phyloP scores from a whole-genome alignment of 2,797 vertebrate genomes.

The Adrianichthys oophorus region DNA sequence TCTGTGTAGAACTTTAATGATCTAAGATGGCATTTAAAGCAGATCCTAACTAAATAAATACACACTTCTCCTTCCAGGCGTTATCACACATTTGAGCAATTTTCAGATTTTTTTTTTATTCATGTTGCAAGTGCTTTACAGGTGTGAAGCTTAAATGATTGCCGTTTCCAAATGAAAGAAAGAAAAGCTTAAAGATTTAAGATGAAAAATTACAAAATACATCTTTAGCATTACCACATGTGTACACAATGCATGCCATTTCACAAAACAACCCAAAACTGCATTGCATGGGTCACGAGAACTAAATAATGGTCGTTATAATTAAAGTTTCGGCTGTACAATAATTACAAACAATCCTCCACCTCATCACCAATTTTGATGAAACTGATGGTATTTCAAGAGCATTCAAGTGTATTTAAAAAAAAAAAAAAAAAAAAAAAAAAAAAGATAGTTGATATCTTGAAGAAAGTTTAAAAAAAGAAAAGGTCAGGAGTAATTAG shows the following conservation, averaged over 20 bases:
- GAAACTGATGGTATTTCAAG: slow-evolving; percentile 6
- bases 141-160: slow-evolving; percentile 64
- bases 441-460: too few species aligned
- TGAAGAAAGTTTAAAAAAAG: slow-evolving; percentile 6
- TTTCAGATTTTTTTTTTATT: slow-evolving; percentile 73
- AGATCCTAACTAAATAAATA: too few species aligned
- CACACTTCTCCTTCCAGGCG: too few species aligned
- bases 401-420: neutral
- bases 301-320: slow-evolving; percentile 31
- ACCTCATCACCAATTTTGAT: slow-evolving; percentile 33
- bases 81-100: neutral
- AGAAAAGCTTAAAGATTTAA: slow-evolving; percentile 56
- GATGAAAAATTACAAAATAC: slow-evolving; percentile 53
- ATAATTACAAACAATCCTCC: slow-evolving; percentile 59
- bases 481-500: neutral
- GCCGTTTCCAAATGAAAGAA: slow-evolving; percentile 71
- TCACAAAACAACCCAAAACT: slow-evolving; percentile 54
- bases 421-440: too few species aligned
- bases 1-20: too few species aligned
- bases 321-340: slow-evolving; percentile 57
- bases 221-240: slow-evolving; percentile 45
- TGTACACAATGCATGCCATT: slow-evolving; percentile 54
- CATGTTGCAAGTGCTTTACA: slow-evolving; percentile 80
- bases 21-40: too few species aligned
- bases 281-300: slow-evolving; percentile 31